These are phyloP conservation scores for Erinaceus europaeus DNA, from an alignment of 2,113 vertebrate species.

Conservation along the genomic window DNA sequence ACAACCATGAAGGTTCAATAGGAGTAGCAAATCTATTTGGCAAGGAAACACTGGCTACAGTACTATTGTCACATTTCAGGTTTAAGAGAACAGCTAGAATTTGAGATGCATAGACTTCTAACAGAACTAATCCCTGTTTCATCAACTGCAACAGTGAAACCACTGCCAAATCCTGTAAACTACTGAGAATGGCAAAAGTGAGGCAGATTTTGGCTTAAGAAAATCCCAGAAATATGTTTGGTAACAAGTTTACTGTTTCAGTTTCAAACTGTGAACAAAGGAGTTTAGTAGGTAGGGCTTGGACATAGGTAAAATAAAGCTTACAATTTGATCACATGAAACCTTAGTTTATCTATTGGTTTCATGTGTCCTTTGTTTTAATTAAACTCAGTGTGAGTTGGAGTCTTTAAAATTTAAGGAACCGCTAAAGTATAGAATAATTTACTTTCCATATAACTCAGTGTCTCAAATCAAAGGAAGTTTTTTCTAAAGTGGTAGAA, in stretches of 20 bases:
- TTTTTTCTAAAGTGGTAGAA: constrained; percentile 8
- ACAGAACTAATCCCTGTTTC: constrained; percentile 17
- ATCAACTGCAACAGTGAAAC: not conserved
- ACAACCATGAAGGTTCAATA: constrained; percentile 13
- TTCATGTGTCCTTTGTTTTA: constrained; percentile 36
- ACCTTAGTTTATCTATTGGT: constrained; percentile 6
- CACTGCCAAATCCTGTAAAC: constrained; percentile 42
- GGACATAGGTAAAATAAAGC: constrained; percentile 6
- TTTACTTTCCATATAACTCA: constrained; percentile 39
- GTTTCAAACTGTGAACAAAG: constrained; percentile 49
- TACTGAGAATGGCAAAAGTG: constrained; percentile 29
- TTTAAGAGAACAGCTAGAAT: constrained; percentile 33
- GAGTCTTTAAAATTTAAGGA: constrained; percentile 25
- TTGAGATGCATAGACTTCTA: constrained; percentile 39
- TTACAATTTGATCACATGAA: not conserved
- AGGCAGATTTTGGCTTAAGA: constrained; percentile 21
- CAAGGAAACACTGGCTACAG: constrained; percentile 37
- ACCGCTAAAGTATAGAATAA: not conserved
- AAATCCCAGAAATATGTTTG: constrained; percentile 37
- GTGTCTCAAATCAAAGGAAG: not conserved
- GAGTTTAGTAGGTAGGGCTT: constrained; percentile 12
- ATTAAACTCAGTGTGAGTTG: constrained; percentile 36
- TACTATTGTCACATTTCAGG: constrained; percentile 45
- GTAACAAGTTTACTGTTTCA: constrained; percentile 23
- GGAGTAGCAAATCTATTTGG: not conserved